Percentiles rank a stretch among this genome's conserved stretches.
phyloP scores from a whole-genome alignment of 2,797 vertebrate genomes.

The Oreonectes daqikongensis region DNA sequence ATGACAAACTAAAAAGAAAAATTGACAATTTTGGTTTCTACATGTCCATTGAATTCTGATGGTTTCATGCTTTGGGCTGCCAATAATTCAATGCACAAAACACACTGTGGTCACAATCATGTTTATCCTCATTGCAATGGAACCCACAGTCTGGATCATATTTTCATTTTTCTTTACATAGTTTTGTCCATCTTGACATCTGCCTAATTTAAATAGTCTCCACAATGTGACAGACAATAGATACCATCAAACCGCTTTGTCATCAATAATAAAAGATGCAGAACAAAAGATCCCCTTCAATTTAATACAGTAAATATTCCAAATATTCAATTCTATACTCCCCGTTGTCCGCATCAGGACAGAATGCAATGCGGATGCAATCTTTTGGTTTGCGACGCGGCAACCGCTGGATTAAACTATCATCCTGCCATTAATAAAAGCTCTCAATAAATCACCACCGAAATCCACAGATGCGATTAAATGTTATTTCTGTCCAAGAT shows the following conservation, averaged over 20 bases:
- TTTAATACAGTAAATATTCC: not conserved
- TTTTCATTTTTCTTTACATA: not conserved
- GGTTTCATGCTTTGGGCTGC: not conserved
- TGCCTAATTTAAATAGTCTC: not conserved
- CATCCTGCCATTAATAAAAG: conserved; percentile 44
- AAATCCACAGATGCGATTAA: conserved; percentile 38
- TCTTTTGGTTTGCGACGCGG: not conserved
- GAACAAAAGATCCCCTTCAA: not conserved
- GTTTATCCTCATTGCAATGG: not conserved
- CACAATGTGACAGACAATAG: not conserved
- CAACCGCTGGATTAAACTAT: conserved; percentile 34
- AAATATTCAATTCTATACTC: too few species aligned
- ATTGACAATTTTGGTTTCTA: not conserved
- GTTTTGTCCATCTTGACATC: not conserved
- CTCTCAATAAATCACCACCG: conserved; percentile 11
- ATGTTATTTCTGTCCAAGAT: conserved; percentile 34
- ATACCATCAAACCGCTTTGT: not conserved
- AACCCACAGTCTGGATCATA: not conserved
- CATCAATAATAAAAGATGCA: not conserved
- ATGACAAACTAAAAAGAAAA: not conserved
- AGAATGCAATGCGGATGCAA: not conserved
- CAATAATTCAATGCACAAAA: not conserved
- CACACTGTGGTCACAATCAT: not conserved
- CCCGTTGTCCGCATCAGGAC: not conserved
- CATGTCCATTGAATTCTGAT: not conserved